Conservation (phyloP, 2,113 vertebrate genomes). For the Macquaria ambigua region DNA sequence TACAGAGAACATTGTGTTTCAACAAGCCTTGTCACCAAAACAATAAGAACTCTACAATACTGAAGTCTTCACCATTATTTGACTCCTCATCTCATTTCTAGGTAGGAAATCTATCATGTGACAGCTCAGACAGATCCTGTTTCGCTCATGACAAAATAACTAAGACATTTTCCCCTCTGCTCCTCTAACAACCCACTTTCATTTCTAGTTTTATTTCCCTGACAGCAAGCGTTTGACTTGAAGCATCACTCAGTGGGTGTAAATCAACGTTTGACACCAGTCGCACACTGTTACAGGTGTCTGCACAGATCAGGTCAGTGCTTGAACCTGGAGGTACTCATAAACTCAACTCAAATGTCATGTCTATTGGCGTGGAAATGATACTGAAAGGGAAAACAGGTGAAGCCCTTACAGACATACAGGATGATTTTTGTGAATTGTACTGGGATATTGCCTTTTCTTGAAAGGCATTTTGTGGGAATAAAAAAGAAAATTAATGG, state of each 20-base stretch:
- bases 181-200: conserved; percentile 6
- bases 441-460: neutral
- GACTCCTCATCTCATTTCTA: neutral
- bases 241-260: conserved; percentile 11
- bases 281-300: conserved; percentile 51
- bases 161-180: neutral
- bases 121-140: conserved; percentile 11
- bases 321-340: conserved; percentile 24
- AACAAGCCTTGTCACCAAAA: neutral
- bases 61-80: neutral
- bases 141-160: conserved; percentile 14
- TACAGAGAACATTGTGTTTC: neutral
- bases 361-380: conserved; percentile 27
- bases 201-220: conserved; percentile 27
- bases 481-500: neutral
- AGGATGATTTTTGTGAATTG: neutral
- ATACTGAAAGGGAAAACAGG: conserved; percentile 9
- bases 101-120: neutral
- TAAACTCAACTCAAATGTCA: conserved; percentile 39
- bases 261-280: conserved; percentile 22
- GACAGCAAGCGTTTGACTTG: conserved; percentile 22
- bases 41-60: neutral
- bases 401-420: neutral
- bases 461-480: neutral
- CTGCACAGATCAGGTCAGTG: conserved; percentile 56